Base-by-base conservation (phyloP, 2,797 vertebrate genomes). In the Halcyon smyrnensis region DNA sequence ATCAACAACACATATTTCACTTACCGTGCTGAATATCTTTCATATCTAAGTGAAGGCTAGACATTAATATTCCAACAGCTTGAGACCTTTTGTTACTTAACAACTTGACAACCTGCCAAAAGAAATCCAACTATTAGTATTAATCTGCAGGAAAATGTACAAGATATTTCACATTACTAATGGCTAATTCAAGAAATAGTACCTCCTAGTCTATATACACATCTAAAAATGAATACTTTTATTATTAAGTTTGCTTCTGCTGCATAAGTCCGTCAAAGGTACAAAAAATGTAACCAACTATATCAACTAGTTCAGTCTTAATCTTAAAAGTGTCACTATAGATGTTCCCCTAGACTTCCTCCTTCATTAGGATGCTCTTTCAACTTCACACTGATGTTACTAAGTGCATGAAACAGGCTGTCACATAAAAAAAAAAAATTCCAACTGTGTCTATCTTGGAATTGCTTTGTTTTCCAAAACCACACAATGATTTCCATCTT, bases 31-130 rank as follows among this genome's bases (percentile, higher is more conserved):
- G 99, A 97, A 99, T 99, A 97, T 99, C 99, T 97, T 98, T 99
- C 99, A 99, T 99, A 88, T 99, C 99, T 95, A 99, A 98, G 95
- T 99, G 99, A 96, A 99, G 99, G 94, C 99, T 99, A 95, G 99
- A 99, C 99, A 99, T 99, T 91, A 99, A 98, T 98, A 99, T 99
- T 69, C 99, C 99, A 75, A 99, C 99, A 45, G 99, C 99, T 97
- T 99, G 99, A 20, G 99, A 99, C 89, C 99, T 99, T 98, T 99
- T 99, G 98, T 99, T 99, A 98, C 98, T 99, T 97, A 99, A 97
- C 85, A 99, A 97, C 97, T 99, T 99, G 97, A 99, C 98, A 96
- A 99, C 99, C 99, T 99, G 95, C 43, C 94, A 95, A 86, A 93
- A 90, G 84, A 96, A 95, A 94, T 8, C 36, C 56, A 79, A 63